Evolutionary conservation across 2,888 invertebrate genomes (phyloP), one percentile per base, ranked within the genome.

Genomic region (Cataglyphis altisquamis): DNA sequence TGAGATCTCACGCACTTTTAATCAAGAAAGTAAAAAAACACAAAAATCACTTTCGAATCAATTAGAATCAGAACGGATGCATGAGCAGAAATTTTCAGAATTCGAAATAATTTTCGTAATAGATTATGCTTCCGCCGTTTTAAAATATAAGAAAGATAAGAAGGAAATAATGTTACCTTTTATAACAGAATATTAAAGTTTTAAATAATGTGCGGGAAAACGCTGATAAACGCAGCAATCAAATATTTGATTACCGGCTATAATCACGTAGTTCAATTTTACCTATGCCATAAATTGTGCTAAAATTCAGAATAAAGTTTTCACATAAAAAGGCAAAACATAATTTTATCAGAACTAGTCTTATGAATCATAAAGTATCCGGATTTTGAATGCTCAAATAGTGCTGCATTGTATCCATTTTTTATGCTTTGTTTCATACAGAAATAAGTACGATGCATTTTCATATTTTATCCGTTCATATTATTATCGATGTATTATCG

Each of bases 211-310:
- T 70, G 9, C 52, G 4, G 45, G 10, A 67, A 39, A 55, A 18
- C 0, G 36, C 32, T 60, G 39, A 29, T 52, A 52, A 72, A 72
- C 45, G 36, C 21, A 60, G 25, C 45, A 18, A 48, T 78, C 70
- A 70, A 70, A 72, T 80, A 72, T 80, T 72, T 62, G 72, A 70
- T 48, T 72, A 72, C 18, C 60, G 45, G 48, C 36, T 72, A 62
- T 72, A 80, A 80, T 80, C 45, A 36, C 10, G 29, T 74, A 52
- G 63, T 63, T 81, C n/a, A 73, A 48, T 81, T 81, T 64, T n/a
- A 45, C 12, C 15, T 39, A 63, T 9, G 12, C 36, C 45, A 55
- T 81, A 72, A 81, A 84, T 81, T 66, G 48, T 3, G 9, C 15
- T 48, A 73, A 81, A 81, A n/a, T 18, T 1, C 36, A 25, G 41